Evolutionary conservation across 2,113 vertebrate species (phyloP).

Genomic region (Proteles cristata): DNA sequence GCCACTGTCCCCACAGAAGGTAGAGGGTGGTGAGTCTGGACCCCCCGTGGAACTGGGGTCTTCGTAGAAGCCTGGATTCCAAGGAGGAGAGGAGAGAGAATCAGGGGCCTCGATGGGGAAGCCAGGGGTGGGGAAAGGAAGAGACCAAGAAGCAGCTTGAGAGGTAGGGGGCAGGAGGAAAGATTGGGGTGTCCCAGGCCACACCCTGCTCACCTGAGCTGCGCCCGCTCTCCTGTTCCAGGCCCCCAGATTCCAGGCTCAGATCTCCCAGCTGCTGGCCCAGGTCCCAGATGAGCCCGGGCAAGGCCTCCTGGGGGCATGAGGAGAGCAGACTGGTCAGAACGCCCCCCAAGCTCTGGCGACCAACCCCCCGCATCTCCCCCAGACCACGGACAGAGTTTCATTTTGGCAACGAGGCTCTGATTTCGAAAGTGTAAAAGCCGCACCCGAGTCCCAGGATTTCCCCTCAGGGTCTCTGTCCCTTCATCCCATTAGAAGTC

Average conservation of each 20-base stretch:
- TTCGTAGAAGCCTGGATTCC: constrained; percentile 88
- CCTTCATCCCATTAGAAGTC: not conserved
- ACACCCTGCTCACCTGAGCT: constrained; percentile 84
- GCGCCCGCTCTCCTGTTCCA: constrained; percentile 79
- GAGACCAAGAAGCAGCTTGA: not conserved
- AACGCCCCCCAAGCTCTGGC: not conserved
- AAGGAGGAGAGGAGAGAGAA: not conserved
- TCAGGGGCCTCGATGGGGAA: not conserved
- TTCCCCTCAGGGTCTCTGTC: not conserved
- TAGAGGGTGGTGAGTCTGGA: constrained; percentile 83
- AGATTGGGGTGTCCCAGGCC: not conserved
- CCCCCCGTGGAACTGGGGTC: constrained; percentile 87
- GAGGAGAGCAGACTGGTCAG: constrained; percentile 25
- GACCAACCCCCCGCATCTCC: not conserved
- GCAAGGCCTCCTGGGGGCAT: constrained; percentile 77
- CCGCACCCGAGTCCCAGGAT: not conserved
- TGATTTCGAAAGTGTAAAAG: not conserved
- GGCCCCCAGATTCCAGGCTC: constrained; percentile 83
- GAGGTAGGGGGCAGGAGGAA: not conserved
- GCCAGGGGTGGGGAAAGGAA: not conserved
- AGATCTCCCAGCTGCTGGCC: constrained; percentile 91
- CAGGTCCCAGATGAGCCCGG: constrained; percentile 86
- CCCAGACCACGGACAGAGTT: not conserved
- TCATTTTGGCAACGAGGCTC: not conserved
- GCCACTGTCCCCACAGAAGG: constrained; percentile 84